These are phyloP conservation scores for Pseudonaja textilis DNA, from an alignment of 2,113 vertebrate genomes.

Conservation along the genomic window DNA sequence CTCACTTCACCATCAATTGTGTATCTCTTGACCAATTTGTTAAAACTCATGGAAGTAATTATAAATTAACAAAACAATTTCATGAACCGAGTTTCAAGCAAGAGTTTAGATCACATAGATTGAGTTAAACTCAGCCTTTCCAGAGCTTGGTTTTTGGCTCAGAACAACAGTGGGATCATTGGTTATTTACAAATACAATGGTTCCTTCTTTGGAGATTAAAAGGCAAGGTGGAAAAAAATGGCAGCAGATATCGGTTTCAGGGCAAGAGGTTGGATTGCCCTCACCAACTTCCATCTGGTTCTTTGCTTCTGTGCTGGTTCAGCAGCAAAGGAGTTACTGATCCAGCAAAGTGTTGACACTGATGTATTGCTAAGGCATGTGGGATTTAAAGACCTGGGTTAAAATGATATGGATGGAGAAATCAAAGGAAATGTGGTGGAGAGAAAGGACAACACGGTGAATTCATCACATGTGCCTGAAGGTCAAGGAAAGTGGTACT, in stretches of 20 bases:
- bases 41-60: too few species aligned
- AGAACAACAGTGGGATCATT: not conserved
- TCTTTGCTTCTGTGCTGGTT: not conserved
- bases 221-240: not conserved
- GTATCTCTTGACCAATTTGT: too few species aligned
- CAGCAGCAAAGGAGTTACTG: not conserved
- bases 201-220: not conserved
- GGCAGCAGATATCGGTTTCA: not conserved
- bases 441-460: not conserved
- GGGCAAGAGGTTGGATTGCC: not conserved
- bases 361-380: not conserved
- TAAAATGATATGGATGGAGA: not conserved
- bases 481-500: not conserved
- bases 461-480: not conserved
- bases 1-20: too few species aligned
- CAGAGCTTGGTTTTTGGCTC: not conserved
- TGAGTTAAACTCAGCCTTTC: not conserved
- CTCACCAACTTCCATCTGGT: not conserved
- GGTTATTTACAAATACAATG: not conserved
- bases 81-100: too few species aligned
- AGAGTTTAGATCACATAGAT: not conserved
- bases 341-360: not conserved
- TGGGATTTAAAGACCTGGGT: not conserved
- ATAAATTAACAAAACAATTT: too few species aligned
- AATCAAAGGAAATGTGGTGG: not conserved